Evolutionary conservation across 2,113 vertebrate species (phyloP).

Genomic region (Athene noctua): DNA sequence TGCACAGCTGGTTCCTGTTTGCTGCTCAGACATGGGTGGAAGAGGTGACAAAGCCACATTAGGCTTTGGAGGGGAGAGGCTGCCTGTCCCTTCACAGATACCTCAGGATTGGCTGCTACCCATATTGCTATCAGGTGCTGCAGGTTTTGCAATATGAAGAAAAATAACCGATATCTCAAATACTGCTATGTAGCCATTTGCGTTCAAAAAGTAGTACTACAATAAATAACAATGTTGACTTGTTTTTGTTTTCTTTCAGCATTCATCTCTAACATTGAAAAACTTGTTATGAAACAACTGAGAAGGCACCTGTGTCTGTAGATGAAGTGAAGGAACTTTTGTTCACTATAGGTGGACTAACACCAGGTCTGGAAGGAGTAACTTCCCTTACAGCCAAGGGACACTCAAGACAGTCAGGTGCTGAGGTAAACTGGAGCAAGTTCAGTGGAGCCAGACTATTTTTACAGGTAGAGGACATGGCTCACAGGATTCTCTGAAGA

Average conservation of each 20-base stretch:
- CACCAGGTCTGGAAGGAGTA: not conserved
- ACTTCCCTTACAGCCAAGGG: not conserved
- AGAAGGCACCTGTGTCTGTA: not conserved
- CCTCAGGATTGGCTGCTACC: not conserved
- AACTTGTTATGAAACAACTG: not conserved
- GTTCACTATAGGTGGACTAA: not conserved
- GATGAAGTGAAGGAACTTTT: not conserved
- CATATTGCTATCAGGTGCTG: not conserved
- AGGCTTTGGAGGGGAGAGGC: not conserved
- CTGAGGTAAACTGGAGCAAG: not conserved
- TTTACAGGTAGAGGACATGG: not conserved
- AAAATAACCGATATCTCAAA: not conserved
- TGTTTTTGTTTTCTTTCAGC: not conserved
- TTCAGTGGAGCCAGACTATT: not conserved
- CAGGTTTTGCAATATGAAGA: not conserved
- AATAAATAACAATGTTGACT: not conserved
- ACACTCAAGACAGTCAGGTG: not conserved
- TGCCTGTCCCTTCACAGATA: not conserved
- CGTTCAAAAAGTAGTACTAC: not conserved
- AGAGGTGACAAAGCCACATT: not conserved
- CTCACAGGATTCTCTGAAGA: not conserved
- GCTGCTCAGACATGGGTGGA: not conserved
- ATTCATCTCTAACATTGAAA: not conserved
- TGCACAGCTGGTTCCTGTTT: not conserved
- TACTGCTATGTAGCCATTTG: not conserved